These are phyloP conservation scores for Flabesymbios commensalis DNA, from an alignment of 2,888 invertebrate species.

Conservation along the genomic window DNA sequence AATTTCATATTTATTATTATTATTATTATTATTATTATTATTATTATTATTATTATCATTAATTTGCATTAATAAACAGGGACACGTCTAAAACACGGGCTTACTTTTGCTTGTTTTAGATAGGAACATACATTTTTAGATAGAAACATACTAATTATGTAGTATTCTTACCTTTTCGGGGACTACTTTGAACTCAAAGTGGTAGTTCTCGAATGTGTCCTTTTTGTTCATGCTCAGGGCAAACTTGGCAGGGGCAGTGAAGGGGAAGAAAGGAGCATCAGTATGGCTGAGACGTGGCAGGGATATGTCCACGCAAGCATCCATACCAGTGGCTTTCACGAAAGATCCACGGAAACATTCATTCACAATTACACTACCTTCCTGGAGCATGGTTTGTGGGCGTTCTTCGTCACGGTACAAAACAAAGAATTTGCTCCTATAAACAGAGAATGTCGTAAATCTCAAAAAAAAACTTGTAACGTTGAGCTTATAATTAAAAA, in stretches of 20 bases:
- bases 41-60: too few relatives aligned
- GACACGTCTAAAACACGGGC: too few relatives aligned
- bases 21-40: too few relatives aligned
- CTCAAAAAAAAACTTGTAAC: background rate
- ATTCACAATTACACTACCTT: conserved; percentile 67
- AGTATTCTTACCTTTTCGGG: conserved; percentile 8
- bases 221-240: conserved; percentile 44
- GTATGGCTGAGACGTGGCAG: conserved; percentile 70
- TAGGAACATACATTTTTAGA: too few relatives aligned
- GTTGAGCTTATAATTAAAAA: background rate
- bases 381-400: conserved; percentile 71
- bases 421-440: conserved; percentile 52
- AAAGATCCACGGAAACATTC: conserved; percentile 62
- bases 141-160: background rate
- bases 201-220: conserved; percentile 51
- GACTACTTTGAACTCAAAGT: conserved; percentile 45
- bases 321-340: conserved; percentile 79
- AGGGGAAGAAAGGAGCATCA: conserved; percentile 61
- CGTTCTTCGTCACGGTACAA: conserved; percentile 65
- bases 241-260: conserved; percentile 50
- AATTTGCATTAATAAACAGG: too few relatives aligned
- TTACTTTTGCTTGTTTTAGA: too few relatives aligned
- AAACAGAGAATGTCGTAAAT: conserved; percentile 3
- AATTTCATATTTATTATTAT: too few relatives aligned
- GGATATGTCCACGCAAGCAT: conserved; percentile 77